These are phyloP conservation scores for Crepidodera aurea DNA, from an alignment of 2,888 invertebrate genomes.

Conservation along the genomic window DNA sequence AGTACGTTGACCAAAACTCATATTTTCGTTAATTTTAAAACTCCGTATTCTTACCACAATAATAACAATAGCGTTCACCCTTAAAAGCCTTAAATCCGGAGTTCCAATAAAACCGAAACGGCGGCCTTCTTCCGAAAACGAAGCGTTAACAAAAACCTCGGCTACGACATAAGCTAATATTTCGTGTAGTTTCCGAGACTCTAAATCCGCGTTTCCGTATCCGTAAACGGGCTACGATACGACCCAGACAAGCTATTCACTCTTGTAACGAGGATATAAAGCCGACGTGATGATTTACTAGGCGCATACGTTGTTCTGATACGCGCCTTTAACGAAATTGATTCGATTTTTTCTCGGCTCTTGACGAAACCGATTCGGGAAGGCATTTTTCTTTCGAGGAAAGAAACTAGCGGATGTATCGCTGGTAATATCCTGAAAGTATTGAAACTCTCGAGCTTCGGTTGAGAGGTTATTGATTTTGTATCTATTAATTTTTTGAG, in stretches of 20 bases:
- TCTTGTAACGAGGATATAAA: conserved; percentile 52
- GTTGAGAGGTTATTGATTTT: conserved; percentile 11
- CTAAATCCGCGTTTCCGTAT: conserved; percentile 36
- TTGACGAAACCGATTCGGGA: conserved; percentile 22
- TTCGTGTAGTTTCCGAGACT: conserved; percentile 31
- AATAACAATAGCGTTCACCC: not conserved
- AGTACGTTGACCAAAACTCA: too few species aligned
- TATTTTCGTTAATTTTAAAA: too few species aligned
- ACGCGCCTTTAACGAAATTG: conserved; percentile 45
- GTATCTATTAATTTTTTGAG: conserved; percentile 8
- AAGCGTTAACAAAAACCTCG: conserved; percentile 13
- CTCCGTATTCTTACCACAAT: not conserved
- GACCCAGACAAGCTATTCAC: conserved; percentile 47
- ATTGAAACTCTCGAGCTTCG: conserved; percentile 9
- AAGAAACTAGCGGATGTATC: conserved; percentile 13
- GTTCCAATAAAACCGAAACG: not conserved
- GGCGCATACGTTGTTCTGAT: conserved; percentile 41
- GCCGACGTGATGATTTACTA: conserved; percentile 42
- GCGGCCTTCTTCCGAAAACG: not conserved
- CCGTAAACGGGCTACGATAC: conserved; percentile 39
- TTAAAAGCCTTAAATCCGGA: not conserved
- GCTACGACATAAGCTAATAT: conserved; percentile 26
- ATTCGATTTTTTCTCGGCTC: conserved; percentile 42
- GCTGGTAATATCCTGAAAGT: conserved; percentile 18
- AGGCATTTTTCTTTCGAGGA: conserved; percentile 12